Base-by-base conservation (phyloP, 1,140 invertebrate genomes). In the Conopomorpha cramerella region DNA sequence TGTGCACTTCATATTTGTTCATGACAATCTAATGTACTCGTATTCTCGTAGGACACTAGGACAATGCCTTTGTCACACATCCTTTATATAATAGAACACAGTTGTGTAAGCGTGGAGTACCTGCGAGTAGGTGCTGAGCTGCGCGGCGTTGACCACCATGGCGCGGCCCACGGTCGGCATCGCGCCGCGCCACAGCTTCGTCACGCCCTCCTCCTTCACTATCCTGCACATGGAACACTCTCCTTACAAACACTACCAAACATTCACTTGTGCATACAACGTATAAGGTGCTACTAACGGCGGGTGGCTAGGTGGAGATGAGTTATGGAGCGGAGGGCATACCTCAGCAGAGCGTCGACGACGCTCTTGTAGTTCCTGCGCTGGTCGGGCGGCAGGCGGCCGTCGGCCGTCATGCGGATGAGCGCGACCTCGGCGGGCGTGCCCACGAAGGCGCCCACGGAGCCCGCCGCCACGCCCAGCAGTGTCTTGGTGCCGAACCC, bases 111-210 rank as follows among this genome's bases (percentile, higher is more conserved):
- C 23, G 6, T 7, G 6, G n/a, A n/a, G 28, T 43, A 78, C 88
- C 81, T 99, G 96, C 3, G 95, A 98, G 78, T 99, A 99, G 0
- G 95, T 96, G 31, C 95, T 92, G 42, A 99, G 81, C 67, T 99
- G 98, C 14, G 96, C 96, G 30, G 94, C 95, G 81, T 99, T 99
- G 0, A 99, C 97, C 3, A 99, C 95, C 93, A 98, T 97, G 7
- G 90, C 89, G 32, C 90, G 77, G 1, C 87, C 88, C 72, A 93
- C 91, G 46, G 88, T 86, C 43, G 91, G 87, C 44, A 90, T 81
- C 29, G 90, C 87, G 30, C 96, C 96, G 50, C 95, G 85, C 96
- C 96, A 99, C 7, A 99, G 76, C 2, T 94, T 93, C 1, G 88
- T 39, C 0, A 98, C 59, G 8, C 96, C 96, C 80, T 99, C 98